Evolutionary conservation across 2,888 invertebrate genomes (phyloP).

Genomic region (Eilema depressum): DNA sequence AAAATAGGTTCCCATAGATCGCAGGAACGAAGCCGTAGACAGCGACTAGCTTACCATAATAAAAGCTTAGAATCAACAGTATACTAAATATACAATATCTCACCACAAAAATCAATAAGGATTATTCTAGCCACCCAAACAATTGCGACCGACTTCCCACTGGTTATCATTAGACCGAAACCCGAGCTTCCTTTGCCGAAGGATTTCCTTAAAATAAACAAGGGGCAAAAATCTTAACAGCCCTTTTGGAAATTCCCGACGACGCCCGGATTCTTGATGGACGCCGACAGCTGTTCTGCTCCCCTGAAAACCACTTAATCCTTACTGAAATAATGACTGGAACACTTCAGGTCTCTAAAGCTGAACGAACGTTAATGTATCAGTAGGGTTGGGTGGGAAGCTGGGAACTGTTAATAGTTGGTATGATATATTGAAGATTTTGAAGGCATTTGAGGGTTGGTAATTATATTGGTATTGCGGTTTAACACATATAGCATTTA

Average conservation of each 20-base stretch:
- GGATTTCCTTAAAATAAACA: constrained; percentile 42
- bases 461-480: background rate
- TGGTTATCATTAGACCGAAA: constrained; percentile 20
- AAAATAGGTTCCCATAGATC: too few relatives aligned
- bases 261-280: constrained; percentile 49
- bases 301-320: constrained; percentile 60
- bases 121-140: constrained; percentile 19
- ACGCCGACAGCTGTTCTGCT: constrained; percentile 52
- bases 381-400: background rate
- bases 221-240: constrained; percentile 43
- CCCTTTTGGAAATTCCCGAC: constrained; percentile 38
- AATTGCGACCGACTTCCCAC: constrained; percentile 14
- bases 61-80: too few relatives aligned
- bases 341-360: constrained; percentile 40
- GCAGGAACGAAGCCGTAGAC: too few relatives aligned
- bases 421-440: background rate
- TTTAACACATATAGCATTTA: too few relatives aligned
- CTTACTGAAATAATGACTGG: constrained; percentile 58
- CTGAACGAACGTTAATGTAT: background rate
- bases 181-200: constrained; percentile 22
- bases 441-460: background rate
- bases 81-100: background rate
- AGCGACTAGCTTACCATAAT: too few relatives aligned
- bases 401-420: background rate
- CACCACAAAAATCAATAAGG: constrained; percentile 5